Evolutionary conservation across 2,888 invertebrate species (phyloP), one percentile per base, ranked within the genome.

Genomic region (Xestia ashworthii): DNA sequence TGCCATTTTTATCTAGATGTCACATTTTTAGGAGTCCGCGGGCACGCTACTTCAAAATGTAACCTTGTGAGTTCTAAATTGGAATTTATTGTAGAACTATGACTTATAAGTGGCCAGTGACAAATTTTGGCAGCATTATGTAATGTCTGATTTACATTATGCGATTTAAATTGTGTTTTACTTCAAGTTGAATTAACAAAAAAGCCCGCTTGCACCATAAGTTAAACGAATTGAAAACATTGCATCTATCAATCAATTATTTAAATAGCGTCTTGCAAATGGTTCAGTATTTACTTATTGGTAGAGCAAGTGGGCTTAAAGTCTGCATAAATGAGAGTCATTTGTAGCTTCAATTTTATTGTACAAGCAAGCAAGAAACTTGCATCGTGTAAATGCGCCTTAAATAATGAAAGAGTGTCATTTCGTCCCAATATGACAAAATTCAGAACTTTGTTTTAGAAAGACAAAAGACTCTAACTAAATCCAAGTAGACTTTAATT

Each of bases 1-100:
- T 60, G 41, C 22, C 65, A 80, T 73, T 50, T 72, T 72, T 81
- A 74, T 71, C 72, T 80, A 71, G 74, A 70, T 62, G 71, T 72
- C 14, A 53, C 46, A 69, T 65, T 74, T 80, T 80, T 71, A 67
- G 62, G n/a, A 44, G n/a, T 67, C 66, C 66, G 14, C 14, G 1
- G 19, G 5, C 19, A 8, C 1, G 19, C 41, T 50, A 12, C 32
- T 32, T 32, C 0, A 38, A 74, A 81, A 81, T 60, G 32, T 44
- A 66, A 66, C 22, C 46, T 16, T 25, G 25, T 0, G 14, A 14
- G 16, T 77, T 66, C 9, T 3, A 25, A 58, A 76, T 25, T 58
- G 0, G 22, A 74, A 50, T 46, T 46, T 50, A 50, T 19, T 50
- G 12, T 19, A 19, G 12, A 50, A 22, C 14, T 6, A n/a, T 12